Base-by-base conservation (phyloP, 53 echinoderm and acorn worm species). In the Echinarachnius parma region DNA sequence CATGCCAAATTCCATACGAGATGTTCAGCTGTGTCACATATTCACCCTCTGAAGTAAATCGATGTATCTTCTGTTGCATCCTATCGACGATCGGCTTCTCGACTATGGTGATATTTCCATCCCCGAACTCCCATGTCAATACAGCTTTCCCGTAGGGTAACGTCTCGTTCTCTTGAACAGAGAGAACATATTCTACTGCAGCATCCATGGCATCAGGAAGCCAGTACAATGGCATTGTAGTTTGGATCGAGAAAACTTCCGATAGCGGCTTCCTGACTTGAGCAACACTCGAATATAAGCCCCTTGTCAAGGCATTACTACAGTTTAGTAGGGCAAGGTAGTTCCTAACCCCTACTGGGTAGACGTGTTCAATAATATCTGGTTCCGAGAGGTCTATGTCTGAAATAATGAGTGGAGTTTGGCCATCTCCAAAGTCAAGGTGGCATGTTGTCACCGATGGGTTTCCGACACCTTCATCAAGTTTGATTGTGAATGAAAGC, bases 351-450 rank as follows among this genome's bases (percentile, higher is more conserved):
- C 29, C 3, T 22, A 14, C 14, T 4, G 34, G 22, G 21, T 45
- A 13, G 46, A 66, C 9, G 24, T 22, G 10, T 39, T 19, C 45
- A 45, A n/a, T 8, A 39, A 7, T 39, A 39, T 39, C 39, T 39
- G 7, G 7, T 13, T 39, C 39, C 13, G 13, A 30, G 21, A 69
- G 9, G 24, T 20, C 21, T 11, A 4, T 16, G 25, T 48, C 66
- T n/a, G 11, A 23, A 34, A 42, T n/a, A 2, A 18, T 16, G 2
- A 48, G 2, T 22, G 53, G 9, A 4, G 4, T 10, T 2, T 20
- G 9, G 4, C 57, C 74, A 59, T 89, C 84, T 16, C 69, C 81
- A 19, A 54, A 54, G 35, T 80, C 77, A 5, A 89, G 25, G 2
- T 9, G 4, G 34, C 84, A 80, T 11, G 58, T 66, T 52, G 57